phyloP scores from a whole-genome alignment of 2,888 invertebrate genomes.

The Odontocerum albicorne region DNA sequence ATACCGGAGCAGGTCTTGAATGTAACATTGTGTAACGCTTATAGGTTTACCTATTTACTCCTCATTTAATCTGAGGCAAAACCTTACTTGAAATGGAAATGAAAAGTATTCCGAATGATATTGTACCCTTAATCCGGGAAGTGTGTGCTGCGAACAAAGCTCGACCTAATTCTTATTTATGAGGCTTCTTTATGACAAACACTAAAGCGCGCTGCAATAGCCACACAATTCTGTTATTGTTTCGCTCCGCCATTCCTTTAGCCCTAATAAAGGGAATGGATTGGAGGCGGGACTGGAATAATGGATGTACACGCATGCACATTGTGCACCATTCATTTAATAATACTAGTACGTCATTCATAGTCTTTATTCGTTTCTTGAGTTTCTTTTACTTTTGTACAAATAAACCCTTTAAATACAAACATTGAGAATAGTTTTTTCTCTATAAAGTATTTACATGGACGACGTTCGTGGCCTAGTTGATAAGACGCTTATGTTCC shows the following conservation, averaged over 20 bases:
- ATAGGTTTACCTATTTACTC: not conserved
- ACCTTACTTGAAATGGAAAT: slow-evolving; percentile 14
- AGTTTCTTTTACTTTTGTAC: no score
- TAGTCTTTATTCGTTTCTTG: no score
- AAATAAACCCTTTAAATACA: no score
- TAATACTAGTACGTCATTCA: not conserved
- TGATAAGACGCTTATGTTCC: no score
- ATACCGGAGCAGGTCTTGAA: no score
- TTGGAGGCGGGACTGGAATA: no score
- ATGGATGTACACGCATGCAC: no score
- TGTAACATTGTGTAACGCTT: no score
- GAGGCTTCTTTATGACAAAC: slow-evolving; percentile 24
- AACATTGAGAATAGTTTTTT: no score
- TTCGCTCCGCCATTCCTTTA: not conserved
- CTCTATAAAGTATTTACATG: no score
- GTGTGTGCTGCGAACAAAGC: slow-evolving; percentile 18
- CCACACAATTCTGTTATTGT: slow-evolving; percentile 10
- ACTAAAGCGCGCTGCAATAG: not conserved
- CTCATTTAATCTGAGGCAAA: not conserved
- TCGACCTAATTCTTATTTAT: slow-evolving; percentile 34
- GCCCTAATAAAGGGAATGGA: not conserved
- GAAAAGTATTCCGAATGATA: slow-evolving; percentile 25
- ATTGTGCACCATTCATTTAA: not conserved
- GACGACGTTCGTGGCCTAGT: no score
- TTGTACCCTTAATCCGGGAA: slow-evolving; percentile 26